phyloP scores from a whole-genome alignment of 2,113 vertebrate species.

The Nanorana parkeri region DNA sequence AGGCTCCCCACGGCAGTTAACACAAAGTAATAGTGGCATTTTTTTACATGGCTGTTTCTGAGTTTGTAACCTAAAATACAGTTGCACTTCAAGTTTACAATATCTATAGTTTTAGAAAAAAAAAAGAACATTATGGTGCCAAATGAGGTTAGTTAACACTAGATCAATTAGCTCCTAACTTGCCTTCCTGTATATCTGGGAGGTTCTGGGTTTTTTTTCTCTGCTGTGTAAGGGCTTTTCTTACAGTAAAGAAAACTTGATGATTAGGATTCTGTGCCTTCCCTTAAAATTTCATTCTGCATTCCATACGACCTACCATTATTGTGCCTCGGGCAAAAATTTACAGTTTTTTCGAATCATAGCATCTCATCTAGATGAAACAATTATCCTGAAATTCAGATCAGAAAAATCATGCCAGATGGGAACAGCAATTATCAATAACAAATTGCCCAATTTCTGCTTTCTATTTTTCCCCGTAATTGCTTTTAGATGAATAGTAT shows the following conservation, averaged over 20 bases:
- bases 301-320: conserved; percentile 2
- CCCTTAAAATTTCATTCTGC: conserved; percentile 8
- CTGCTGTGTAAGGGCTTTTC: neutral
- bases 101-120: too few relatives aligned
- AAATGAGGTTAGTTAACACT: too few relatives aligned
- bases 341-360: conserved; percentile 20
- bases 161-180: too few relatives aligned
- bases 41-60: too few relatives aligned
- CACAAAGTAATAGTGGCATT: too few relatives aligned
- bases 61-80: too few relatives aligned
- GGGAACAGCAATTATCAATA: conserved; percentile 55
- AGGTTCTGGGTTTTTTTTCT: neutral
- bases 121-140: too few relatives aligned
- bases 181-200: too few relatives aligned
- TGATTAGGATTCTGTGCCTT: conserved; percentile 10
- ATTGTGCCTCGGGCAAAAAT: conserved; percentile 35
- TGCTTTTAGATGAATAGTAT: conserved; percentile 54
- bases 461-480: conserved; percentile 47
- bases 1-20: too few relatives aligned
- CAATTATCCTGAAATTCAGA: conserved; percentile 40
- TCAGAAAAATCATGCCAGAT: conserved; percentile 42
- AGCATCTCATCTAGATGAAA: conserved; percentile 19
- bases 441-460: conserved; percentile 47
- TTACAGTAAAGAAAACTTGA: neutral
- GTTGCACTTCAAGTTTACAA: too few relatives aligned